Percentiles rank a stretch among this genome's conserved stretches.
phyloP scores from a whole-genome alignment of 2,113 vertebrate species.

The Ceuthmochares aereus region DNA sequence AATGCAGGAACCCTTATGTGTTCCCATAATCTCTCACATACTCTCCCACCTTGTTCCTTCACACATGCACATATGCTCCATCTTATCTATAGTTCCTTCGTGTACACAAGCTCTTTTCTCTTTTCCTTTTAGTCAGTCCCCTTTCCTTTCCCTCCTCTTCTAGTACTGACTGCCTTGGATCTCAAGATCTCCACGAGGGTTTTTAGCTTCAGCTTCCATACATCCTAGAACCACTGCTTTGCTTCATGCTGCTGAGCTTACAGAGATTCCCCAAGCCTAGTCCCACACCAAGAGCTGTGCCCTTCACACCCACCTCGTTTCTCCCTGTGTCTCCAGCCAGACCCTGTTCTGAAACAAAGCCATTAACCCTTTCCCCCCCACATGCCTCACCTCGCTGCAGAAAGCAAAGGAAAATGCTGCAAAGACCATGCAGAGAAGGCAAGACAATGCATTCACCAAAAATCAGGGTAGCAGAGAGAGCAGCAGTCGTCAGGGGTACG shows the following conservation, averaged over 20 bases:
- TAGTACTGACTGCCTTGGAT: background rate
- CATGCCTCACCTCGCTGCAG: background rate
- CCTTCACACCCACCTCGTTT: background rate
- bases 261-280: background rate
- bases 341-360: background rate
- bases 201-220: background rate
- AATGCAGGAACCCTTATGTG: background rate
- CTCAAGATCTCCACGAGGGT: background rate
- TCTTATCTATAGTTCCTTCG: background rate
- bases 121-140: background rate
- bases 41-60: slow-evolving; percentile 58
- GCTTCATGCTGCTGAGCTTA: background rate
- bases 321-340: background rate
- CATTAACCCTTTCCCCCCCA: background rate
- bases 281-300: background rate
- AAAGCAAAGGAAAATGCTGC: background rate
- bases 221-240: background rate
- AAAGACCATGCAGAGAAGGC: slow-evolving; percentile 24
- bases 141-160: background rate
- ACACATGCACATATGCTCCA: slow-evolving; percentile 56
- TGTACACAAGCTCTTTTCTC: background rate
- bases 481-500: background rate
- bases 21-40: slow-evolving; percentile 19
- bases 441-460: background rate
- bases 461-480: background rate